phyloP scores from a whole-genome alignment of 2,113 vertebrate genomes.

The Corydoras sp. region DNA sequence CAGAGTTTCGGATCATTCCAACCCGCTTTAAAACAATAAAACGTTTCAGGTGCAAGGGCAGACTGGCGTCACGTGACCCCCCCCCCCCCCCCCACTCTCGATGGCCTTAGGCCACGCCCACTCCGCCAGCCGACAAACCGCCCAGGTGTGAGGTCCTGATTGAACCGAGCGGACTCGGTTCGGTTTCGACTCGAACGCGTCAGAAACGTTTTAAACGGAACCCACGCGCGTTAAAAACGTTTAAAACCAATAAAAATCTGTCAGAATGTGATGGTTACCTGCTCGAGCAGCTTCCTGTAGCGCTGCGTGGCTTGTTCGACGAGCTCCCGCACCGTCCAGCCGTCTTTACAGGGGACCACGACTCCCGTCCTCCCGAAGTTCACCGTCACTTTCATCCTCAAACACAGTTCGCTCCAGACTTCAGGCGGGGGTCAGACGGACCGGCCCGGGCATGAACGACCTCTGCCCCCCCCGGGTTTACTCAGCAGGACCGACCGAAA shows the following conservation, averaged over 20 bases:
- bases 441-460: background rate
- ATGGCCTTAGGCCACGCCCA: constrained; percentile 9
- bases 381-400: constrained; percentile 84
- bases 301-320: constrained; percentile 81
- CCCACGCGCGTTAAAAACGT: background rate
- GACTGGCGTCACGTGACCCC: constrained; percentile 13
- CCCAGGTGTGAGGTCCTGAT: too few species aligned
- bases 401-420: background rate
- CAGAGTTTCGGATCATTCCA: too few species aligned
- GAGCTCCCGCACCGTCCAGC: constrained; percentile 77
- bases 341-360: constrained; percentile 83
- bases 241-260: too few species aligned
- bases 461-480: background rate
- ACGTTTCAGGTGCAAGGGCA: too few species aligned
- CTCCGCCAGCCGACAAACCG: too few species aligned
- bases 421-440: too few species aligned
- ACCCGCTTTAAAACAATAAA: too few species aligned
- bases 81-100: too few species aligned
- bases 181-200: background rate
- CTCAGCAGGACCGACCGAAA: background rate
- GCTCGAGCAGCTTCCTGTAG: constrained; percentile 74
- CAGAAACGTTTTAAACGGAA: too few species aligned
- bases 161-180: too few species aligned
- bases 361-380: constrained; percentile 79
- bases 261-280: too few species aligned